Conservation (phyloP, 2,797 vertebrate species). For the Adelosebastes latens region DNA sequence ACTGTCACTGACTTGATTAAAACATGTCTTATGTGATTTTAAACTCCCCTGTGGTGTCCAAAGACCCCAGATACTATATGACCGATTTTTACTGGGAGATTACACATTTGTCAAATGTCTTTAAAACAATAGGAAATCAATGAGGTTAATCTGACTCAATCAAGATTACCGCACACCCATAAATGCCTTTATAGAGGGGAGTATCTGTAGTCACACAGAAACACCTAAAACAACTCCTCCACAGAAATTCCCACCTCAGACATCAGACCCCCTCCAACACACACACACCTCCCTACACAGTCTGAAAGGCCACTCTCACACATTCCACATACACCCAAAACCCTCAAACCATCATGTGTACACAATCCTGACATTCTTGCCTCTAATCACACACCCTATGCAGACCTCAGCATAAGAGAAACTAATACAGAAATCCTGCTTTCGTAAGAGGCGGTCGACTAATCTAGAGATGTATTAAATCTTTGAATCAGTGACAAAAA, state of each 20-base stretch:
- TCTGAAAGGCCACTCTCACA: constrained; percentile 30
- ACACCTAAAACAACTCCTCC: constrained; percentile 28
- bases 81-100: neutral
- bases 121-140: neutral
- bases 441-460: neutral
- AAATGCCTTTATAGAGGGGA: constrained; percentile 6
- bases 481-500: neutral
- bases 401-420: neutral
- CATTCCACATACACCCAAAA: constrained; percentile 30
- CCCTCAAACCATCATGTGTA: neutral
- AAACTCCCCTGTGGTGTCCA: neutral
- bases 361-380: constrained; percentile 3
- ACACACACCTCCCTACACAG: constrained; percentile 1
- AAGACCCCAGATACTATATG: neutral
- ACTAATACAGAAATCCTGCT: neutral
- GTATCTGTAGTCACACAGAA: constrained; percentile 6
- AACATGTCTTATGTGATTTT: neutral
- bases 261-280: neutral
- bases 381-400: neutral
- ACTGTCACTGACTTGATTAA: neutral
- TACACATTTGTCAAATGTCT: neutral
- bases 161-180: neutral
- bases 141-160: constrained; percentile 4
- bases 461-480: neutral
- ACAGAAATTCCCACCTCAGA: constrained; percentile 24